Conservation (phyloP, 1,140 invertebrate species). For the Meloidogyne chitwoodi region DNA sequence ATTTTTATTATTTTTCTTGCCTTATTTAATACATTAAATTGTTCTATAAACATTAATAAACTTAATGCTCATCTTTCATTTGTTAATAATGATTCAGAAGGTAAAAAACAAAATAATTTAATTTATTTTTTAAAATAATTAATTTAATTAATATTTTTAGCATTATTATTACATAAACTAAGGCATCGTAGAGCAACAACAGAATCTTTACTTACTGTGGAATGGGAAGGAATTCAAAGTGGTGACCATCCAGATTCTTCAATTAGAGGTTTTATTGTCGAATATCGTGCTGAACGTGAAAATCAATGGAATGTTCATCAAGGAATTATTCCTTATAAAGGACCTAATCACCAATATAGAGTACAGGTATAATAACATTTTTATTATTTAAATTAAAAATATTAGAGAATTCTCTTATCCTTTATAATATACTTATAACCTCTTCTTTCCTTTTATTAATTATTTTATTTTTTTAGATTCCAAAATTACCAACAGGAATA, state of each 20-base stretch:
- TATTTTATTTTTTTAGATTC: slow-evolving; percentile 45
- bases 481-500: slow-evolving; percentile 56
- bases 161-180: slow-evolving; percentile 9
- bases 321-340: slow-evolving; percentile 54
- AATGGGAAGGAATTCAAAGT: slow-evolving; percentile 60
- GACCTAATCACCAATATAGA: slow-evolving; percentile 59
- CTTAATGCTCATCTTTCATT: background rate
- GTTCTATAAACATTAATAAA: background rate
- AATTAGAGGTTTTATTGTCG: slow-evolving; percentile 59
- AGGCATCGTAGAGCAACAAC: slow-evolving; percentile 39
- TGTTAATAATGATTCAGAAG: background rate
- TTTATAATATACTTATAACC: background rate
- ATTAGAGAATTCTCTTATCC: too few relatives aligned
- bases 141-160: background rate
- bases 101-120: background rate
- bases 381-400: too few relatives aligned
- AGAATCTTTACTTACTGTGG: slow-evolving; percentile 54
- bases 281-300: slow-evolving; percentile 58
- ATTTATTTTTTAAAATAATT: slow-evolving; percentile 2
- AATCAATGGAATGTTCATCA: slow-evolving; percentile 57
- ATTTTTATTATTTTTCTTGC: background rate
- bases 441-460: background rate
- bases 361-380: too few relatives aligned
- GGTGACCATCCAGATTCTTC: slow-evolving; percentile 57
- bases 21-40: background rate